phyloP scores from a whole-genome alignment of 2,797 vertebrate species.

The Eremophila alpestris region DNA sequence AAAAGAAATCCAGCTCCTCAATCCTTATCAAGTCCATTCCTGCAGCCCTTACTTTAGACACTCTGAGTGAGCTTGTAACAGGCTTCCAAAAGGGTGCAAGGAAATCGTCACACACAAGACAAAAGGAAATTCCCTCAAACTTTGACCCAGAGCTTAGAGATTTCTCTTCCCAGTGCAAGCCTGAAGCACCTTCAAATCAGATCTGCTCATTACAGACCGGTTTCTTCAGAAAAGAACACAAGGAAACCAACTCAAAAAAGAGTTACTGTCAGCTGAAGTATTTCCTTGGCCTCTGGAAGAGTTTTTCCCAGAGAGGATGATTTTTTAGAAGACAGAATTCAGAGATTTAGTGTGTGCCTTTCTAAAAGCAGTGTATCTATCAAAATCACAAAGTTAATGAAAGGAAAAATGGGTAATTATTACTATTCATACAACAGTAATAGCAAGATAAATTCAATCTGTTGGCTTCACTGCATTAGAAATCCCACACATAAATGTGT shows the following conservation, averaged over 20 bases:
- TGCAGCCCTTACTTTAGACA: neutral
- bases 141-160: neutral
- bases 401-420: neutral
- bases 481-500: neutral
- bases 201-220: neutral
- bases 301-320: neutral
- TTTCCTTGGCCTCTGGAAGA: neutral
- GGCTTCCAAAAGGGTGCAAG: neutral
- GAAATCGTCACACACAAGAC: neutral
- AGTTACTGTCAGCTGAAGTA: neutral
- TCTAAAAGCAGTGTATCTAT: neutral
- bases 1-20: neutral
- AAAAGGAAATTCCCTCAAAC: neutral
- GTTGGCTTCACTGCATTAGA: neutral
- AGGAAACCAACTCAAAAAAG: neutral
- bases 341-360: neutral
- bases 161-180: neutral
- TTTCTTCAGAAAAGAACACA: neutral
- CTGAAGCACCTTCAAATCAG: neutral
- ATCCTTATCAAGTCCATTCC: neutral
- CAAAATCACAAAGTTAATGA: neutral
- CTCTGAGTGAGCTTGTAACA: neutral
- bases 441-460: neutral
- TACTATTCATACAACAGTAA: neutral
- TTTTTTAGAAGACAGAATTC: neutral